Evolutionary conservation across 2,113 vertebrate genomes (phyloP).

Genomic region (Microcebus griseorufus): DNA sequence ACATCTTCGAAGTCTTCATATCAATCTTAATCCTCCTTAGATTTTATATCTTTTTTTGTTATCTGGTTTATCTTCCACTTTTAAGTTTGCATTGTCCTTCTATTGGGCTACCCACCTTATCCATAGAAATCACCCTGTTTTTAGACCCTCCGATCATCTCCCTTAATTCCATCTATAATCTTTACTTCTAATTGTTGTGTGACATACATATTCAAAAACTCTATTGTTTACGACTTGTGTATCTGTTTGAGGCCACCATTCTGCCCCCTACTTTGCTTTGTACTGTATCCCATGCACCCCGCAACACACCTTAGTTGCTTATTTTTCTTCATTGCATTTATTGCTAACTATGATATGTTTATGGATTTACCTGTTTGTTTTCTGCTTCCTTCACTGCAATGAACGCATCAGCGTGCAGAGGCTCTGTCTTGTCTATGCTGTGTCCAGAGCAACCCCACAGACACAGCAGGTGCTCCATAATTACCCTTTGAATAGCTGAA

Average conservation of each 20-base stretch:
- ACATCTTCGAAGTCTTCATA: not conserved
- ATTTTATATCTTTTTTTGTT: not conserved
- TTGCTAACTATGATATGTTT: too few species aligned
- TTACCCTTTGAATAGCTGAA: not conserved
- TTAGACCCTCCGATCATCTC: not conserved
- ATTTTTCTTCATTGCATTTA: too few species aligned
- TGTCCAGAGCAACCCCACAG: not conserved
- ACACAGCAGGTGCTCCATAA: not conserved
- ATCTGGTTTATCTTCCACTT: not conserved
- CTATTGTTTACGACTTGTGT: not conserved
- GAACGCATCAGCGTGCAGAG: not conserved
- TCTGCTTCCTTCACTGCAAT: not conserved
- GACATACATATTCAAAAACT: not conserved
- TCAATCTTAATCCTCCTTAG: not conserved
- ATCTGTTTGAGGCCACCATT: not conserved
- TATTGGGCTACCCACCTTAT: not conserved
- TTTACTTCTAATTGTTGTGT: not conserved
- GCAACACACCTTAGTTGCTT: too few species aligned
- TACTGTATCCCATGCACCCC: too few species aligned
- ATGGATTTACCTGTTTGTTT: not conserved
- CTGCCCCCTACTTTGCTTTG: not conserved
- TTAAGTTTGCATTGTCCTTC: not conserved
- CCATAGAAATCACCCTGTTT: not conserved
- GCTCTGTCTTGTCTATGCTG: not conserved
- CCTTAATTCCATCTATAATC: not conserved